Conservation (phyloP, 2,113 vertebrate species). For the Mionectes macconnelli region DNA sequence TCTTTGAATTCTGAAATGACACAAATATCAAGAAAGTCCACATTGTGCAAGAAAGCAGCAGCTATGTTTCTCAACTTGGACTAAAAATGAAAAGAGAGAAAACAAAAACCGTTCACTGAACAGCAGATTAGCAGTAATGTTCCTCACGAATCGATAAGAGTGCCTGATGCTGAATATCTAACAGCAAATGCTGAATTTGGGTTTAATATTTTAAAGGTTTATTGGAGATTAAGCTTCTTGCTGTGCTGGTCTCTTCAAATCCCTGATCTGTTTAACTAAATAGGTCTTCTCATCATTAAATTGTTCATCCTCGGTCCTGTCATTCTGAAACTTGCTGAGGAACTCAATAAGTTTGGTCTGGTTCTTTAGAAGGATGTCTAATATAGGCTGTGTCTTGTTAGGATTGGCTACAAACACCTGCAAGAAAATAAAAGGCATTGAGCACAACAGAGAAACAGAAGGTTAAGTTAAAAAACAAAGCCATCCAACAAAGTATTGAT, state of each 20-base stretch:
- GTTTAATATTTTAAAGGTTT: constrained; percentile 74
- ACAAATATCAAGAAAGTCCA: constrained; percentile 81
- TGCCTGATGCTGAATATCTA: constrained; percentile 82
- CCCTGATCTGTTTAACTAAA: constrained; percentile 98
- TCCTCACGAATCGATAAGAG: constrained; percentile 80
- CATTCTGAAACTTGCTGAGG: constrained; percentile 97
- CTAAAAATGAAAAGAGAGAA: constrained; percentile 76
- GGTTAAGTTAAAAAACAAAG: background rate
- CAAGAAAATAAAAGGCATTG: background rate
- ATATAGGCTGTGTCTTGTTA: constrained; percentile 95
- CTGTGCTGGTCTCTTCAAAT: constrained; percentile 93
- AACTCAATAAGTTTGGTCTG: constrained; percentile 97
- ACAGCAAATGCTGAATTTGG: constrained; percentile 84
- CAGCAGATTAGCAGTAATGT: constrained; percentile 86
- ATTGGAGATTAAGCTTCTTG: constrained; percentile 86
- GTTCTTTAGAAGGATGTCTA: constrained; percentile 98
- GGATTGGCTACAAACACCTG: constrained; percentile 97
- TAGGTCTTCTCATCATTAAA: constrained; percentile 99
- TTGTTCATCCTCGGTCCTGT: constrained; percentile 96
- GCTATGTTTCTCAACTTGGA: constrained; percentile 84
- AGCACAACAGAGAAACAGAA: background rate
- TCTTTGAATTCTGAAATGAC: constrained; percentile 78
- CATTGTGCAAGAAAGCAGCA: constrained; percentile 91
- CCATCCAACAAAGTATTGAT: background rate
- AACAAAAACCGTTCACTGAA: constrained; percentile 84